Conservation (phyloP, 2,113 vertebrate species). For the Canis aureus region DNA sequence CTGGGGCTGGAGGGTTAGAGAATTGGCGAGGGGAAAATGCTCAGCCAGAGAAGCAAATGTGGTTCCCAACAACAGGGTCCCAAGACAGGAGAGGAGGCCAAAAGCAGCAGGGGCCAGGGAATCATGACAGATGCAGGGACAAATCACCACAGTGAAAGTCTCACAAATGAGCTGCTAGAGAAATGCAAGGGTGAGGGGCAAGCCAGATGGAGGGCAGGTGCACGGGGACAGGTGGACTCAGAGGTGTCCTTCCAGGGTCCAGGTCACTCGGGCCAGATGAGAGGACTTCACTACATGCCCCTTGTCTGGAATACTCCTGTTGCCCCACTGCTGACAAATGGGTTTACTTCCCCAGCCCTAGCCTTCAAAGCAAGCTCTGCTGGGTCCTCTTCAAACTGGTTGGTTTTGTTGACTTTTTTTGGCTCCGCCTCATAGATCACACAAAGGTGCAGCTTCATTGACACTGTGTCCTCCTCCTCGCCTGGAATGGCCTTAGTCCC, state of each 20-base stretch:
- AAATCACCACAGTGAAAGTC: neutral
- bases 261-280: neutral
- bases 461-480: neutral
- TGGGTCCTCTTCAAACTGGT: neutral
- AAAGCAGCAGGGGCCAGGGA: neutral
- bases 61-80: neutral
- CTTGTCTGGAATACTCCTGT: neutral
- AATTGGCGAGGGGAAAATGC: neutral
- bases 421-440: neutral
- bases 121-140: neutral
- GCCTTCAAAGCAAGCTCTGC: neutral
- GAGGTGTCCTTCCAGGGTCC: neutral
- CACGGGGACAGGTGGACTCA: fast-evolving
- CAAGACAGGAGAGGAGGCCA: neutral
- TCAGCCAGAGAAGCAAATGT: neutral
- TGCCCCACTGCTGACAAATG: neutral
- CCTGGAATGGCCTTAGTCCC: neutral
- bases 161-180: neutral
- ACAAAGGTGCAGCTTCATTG: neutral
- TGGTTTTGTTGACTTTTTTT: neutral
- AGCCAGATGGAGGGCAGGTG: neutral
- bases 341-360: neutral
- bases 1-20: neutral
- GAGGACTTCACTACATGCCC: neutral
- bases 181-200: neutral